phyloP scores from a whole-genome alignment of 2,797 vertebrate genomes.

The Holocentrus rufus region DNA sequence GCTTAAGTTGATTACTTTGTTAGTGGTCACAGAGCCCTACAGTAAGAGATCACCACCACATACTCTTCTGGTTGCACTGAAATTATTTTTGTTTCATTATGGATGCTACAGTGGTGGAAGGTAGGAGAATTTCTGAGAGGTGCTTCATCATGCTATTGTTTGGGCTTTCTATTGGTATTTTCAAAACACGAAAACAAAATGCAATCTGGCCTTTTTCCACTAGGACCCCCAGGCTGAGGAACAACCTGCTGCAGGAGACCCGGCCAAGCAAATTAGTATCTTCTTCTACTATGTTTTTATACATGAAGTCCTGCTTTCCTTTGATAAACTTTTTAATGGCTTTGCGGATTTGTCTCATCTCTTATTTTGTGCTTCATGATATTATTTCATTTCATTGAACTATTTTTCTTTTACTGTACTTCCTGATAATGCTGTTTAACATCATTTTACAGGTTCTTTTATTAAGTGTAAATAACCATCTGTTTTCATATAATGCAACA shows the following conservation, averaged over 20 bases:
- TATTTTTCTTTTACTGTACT: not conserved
- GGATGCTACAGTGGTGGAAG: conserved; percentile 23
- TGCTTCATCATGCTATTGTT: conserved; percentile 41
- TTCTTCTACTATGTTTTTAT: conserved; percentile 17
- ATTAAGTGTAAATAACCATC: not conserved
- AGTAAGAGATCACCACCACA: conserved; percentile 43
- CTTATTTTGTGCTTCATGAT: not conserved
- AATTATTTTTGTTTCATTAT: conserved; percentile 49
- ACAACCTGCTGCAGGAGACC: conserved; percentile 16
- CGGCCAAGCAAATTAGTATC: conserved; percentile 17
- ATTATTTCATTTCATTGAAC: not conserved
- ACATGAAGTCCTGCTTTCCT: not conserved
- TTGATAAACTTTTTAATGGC: not conserved
- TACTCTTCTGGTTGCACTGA: conserved; percentile 38
- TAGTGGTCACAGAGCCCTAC: conserved; percentile 33
- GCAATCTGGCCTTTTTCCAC: conserved; percentile 22
- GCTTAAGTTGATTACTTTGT: conserved; percentile 48
- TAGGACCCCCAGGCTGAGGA: conserved; percentile 28
- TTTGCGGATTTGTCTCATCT: not conserved
- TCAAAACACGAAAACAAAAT: conserved; percentile 21
- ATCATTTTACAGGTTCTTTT: not conserved
- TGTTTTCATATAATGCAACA: not conserved
- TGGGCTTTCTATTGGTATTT: conserved; percentile 37
- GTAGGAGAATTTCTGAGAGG: conserved; percentile 15
- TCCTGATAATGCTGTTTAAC: not conserved